A percentile compares a stretch with the other conserved stretches of the same genome.
Evolutionary conservation across 2,888 invertebrate genomes (phyloP).

Genomic region (Caradrina clavipalpis): DNA sequence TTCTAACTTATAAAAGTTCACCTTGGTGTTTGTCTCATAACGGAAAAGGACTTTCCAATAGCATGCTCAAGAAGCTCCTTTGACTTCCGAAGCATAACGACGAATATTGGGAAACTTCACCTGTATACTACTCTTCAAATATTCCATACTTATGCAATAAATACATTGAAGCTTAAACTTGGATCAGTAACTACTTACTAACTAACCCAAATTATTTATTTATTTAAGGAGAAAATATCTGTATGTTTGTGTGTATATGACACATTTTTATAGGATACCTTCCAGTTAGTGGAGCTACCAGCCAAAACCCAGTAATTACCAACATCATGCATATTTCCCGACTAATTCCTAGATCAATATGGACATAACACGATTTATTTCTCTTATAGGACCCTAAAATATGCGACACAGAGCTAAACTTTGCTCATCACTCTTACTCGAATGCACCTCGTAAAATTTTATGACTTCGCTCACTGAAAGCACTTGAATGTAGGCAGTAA

Average conservation of each 20-base stretch:
- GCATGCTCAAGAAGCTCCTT: not conserved
- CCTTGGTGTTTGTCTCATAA: not conserved
- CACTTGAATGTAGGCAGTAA: constrained; percentile 38
- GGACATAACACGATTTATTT: constrained; percentile 49
- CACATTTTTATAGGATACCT: not conserved
- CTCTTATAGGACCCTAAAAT: constrained; percentile 42
- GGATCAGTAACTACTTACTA: not conserved
- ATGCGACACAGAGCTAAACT: constrained; percentile 43
- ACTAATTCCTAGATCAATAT: constrained; percentile 19
- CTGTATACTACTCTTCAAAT: constrained; percentile 1
- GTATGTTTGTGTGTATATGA: not conserved
- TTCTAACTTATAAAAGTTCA: too few species aligned
- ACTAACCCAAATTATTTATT: too few species aligned
- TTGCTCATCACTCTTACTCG: constrained; percentile 49
- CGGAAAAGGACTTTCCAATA: constrained; percentile 1
- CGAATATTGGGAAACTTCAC: constrained; percentile 29
- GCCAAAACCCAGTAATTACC: not conserved
- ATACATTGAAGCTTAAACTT: constrained; percentile 3
- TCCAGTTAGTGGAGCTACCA: not conserved
- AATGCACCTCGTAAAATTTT: constrained; percentile 61
- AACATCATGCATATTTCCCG: constrained; percentile 2
- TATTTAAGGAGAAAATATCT: not conserved
- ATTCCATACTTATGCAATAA: constrained; percentile 3
- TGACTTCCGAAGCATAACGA: not conserved
- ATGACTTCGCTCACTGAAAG: constrained; percentile 14